A percentile compares a stretch with the other conserved stretches of the same genome.
phyloP scores from a whole-genome alignment of 2,797 vertebrate genomes.

The Crotalus adamanteus region DNA sequence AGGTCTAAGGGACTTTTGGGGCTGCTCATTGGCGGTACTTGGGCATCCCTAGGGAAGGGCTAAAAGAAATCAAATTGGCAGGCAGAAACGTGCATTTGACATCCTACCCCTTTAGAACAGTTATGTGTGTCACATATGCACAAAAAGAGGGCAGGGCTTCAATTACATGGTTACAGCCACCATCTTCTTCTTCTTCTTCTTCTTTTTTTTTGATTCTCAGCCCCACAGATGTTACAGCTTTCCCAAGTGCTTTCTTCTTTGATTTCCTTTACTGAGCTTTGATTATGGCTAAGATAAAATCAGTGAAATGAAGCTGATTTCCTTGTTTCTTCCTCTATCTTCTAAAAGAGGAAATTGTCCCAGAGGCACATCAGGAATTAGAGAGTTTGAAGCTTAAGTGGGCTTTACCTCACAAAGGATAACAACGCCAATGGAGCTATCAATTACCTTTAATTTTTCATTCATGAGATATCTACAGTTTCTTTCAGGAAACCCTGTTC shows the following conservation, averaged over 20 bases:
- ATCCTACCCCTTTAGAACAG: background rate
- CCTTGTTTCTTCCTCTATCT: background rate
- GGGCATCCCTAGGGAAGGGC: background rate
- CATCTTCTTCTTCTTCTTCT: background rate
- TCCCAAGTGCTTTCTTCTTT: background rate
- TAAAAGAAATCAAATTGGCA: background rate
- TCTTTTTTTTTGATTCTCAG: background rate
- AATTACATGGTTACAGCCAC: background rate
- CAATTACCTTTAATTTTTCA: background rate
- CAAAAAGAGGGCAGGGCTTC: background rate
- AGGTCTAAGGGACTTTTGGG: background rate
- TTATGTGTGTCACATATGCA: background rate
- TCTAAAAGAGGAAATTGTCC: background rate
- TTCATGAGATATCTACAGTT: background rate
- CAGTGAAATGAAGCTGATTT: background rate
- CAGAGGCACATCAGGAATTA: background rate
- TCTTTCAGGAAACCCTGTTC: background rate
- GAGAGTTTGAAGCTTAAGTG: background rate
- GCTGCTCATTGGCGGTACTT: background rate
- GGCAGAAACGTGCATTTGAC: background rate
- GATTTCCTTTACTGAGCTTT: background rate
- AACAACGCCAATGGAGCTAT: background rate
- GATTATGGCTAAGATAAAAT: background rate
- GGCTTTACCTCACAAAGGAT: background rate
- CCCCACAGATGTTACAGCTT: background rate